phyloP scores from a whole-genome alignment of 2,888 invertebrate genomes.

The Aproaerema taeniolella region DNA sequence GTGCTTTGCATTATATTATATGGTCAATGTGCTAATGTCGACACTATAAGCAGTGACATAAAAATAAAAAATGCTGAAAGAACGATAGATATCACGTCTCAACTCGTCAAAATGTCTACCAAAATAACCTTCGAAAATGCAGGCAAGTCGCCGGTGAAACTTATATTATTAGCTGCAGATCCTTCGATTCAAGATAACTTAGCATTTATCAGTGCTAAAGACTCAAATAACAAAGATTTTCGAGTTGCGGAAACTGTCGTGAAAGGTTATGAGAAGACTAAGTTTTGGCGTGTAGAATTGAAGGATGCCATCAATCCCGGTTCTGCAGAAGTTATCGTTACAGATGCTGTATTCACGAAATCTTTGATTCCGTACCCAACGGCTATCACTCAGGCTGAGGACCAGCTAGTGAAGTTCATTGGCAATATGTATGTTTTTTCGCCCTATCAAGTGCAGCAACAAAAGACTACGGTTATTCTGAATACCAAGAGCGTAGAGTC shows the following conservation, averaged over 20 bases:
- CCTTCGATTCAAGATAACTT: constrained; percentile 78
- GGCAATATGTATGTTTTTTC: constrained; percentile 91
- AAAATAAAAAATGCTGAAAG: constrained; percentile 89
- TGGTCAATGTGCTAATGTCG: constrained; percentile 51
- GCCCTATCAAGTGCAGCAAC: constrained; percentile 87
- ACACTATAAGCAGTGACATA: constrained; percentile 76
- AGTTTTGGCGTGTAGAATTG: constrained; percentile 77
- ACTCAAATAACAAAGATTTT: constrained; percentile 77
- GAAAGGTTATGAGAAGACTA: constrained; percentile 62
- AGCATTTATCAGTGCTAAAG: constrained; percentile 86
- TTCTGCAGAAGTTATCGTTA: constrained; percentile 74
- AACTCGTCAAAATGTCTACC: constrained; percentile 89
- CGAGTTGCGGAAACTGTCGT: constrained; percentile 70
- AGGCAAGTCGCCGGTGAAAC: constrained; percentile 83
- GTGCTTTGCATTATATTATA: constrained; percentile 42
- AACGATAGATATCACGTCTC: constrained; percentile 90
- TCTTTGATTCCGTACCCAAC: constrained; percentile 90
- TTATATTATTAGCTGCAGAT: constrained; percentile 85
- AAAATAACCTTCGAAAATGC: constrained; percentile 91
- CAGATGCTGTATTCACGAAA: constrained; percentile 87
- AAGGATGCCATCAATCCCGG: constrained; percentile 79
- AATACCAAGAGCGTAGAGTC: constrained; percentile 89
- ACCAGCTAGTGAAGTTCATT: constrained; percentile 92
- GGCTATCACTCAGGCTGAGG: constrained; percentile 93
- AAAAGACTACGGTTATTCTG: constrained; percentile 88